These are phyloP conservation scores for Olivierus martensii DNA, from an alignment of 1,140 invertebrate species.

Conservation along the genomic window DNA sequence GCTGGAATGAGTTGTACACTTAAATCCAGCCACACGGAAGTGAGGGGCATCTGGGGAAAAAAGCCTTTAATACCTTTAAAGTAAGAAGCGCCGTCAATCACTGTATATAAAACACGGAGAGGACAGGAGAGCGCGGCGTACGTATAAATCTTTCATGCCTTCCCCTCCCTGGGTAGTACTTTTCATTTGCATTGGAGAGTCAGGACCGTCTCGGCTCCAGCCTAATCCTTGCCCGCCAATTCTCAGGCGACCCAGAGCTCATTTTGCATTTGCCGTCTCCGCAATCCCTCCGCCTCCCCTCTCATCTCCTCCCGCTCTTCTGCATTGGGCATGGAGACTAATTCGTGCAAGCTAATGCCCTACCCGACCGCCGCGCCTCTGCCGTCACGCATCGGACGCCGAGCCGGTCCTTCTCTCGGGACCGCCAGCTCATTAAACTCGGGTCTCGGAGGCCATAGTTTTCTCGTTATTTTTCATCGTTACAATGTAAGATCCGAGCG, in stretches of 20 bases:
- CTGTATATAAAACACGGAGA: background rate
- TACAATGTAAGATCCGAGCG: background rate
- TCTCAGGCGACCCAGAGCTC: conserved; percentile 8
- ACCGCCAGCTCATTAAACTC: conserved; percentile 15
- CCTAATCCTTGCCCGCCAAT: conserved; percentile 6
- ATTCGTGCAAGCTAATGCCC: no score
- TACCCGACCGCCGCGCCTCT: no score
- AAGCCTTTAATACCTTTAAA: conserved; percentile 7
- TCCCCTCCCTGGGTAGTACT: conserved; percentile 7
- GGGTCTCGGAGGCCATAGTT: conserved; percentile 14
- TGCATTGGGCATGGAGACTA: background rate
- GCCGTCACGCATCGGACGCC: no score
- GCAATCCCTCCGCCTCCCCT: background rate
- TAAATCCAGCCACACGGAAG: background rate
- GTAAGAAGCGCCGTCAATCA: conserved; percentile 9
- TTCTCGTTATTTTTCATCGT: conserved; percentile 18
- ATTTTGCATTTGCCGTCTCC: background rate
- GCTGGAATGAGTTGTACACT: no score
- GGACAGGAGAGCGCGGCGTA: background rate
- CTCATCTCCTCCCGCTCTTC: conserved; percentile 12
- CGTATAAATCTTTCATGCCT: conserved; percentile 15
- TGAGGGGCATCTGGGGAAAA: background rate
- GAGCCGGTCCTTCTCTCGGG: conserved; percentile 10
- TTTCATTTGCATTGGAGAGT: conserved; percentile 11
- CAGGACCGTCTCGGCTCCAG: background rate